Base-by-base conservation (phyloP, 2,113 vertebrate genomes). In the Syngnathus typhle region DNA sequence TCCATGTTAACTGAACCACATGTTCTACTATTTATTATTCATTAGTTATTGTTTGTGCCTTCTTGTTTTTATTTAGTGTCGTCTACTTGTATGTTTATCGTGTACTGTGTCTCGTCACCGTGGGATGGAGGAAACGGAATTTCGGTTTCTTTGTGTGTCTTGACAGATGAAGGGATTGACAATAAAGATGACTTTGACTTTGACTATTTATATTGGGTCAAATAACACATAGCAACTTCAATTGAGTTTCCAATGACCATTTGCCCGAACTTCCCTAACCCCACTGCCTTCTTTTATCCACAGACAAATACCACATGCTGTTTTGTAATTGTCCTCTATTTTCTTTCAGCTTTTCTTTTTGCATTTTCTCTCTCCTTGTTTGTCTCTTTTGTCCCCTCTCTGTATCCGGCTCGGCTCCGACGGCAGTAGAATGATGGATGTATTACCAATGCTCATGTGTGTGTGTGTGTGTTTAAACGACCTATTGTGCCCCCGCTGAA, bases 401-500 rank as follows among this genome's bases (percentile, higher is more conserved):
- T 41, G 60, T 66, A 58, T 36, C 56, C 44, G 64, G 38, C 65
- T 71, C 23, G 65, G 63, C 60, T 68, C 54, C 51, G 39, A 47
- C 60, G 67, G 68, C 5, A 64, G 8, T 38, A 41, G 56, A 38
- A 71, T 64, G 44, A 67, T 68, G 59, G 41, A 72, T 79, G 68
- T 69, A 69, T 76, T 74, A 60, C 54, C 61, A 49, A 67, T 23
- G 36, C 51, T 9, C 23, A 19, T 65, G 52, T 67, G 41, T 61
- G 44, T 68, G 65, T 72, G 66, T 51, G 41, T 52, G 36, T 41
- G 47, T 55, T 68, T 75, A 10, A 43, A 32, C 73, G 79, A 76
- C 81, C 72, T 72, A 58, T 44, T 11, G 72, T 60, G 67, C 60
- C 78, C 68, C 67, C 36, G 46, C 60, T 85, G 80, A 75, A 79